Base-by-base conservation (phyloP, 2,113 vertebrate genomes). In the Polypterus senegalus region DNA sequence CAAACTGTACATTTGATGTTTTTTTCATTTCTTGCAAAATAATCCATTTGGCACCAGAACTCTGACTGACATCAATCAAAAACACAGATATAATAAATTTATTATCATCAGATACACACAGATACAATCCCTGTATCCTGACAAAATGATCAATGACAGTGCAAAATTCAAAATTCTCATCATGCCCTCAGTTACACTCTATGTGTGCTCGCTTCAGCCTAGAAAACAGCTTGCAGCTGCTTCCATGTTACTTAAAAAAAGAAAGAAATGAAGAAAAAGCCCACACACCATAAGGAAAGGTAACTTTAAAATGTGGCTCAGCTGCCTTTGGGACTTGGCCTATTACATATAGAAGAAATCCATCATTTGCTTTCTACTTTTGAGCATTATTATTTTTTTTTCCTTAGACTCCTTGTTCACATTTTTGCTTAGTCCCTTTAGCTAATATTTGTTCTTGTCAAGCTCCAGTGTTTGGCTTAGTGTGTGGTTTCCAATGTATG, bases 381-480 rank as follows among this genome's bases (percentile, higher is more conserved):
- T n/a, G 51, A 7, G 58, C 58, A 59, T 11, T 47, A 7, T 48
- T 49, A 48, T 49, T 49, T 48, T 49, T 48, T 60, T n/a, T 49
- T 49, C 51, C 8, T 7, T 47, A 60, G 8, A 49, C 27, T 60
- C 48, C n/a, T 49, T 49, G 9, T 60, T 60, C 59, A 60, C 59
- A 47, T 60, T 59, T 55, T 59, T 49, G 59, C n/a, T 49, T 60
- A 11, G 7, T 49, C 47, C 9, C 48, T 49, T 49, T 49, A 60
- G 59, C 59, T 49, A 49, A 49, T 49, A 60, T 60, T 60, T 49
- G 47, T 60, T 49, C 59, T 49, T 60, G 47, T 60, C 59, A 49
- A 11, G 11, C 59, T 49, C 47, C 10, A 11, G 47, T 47, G 59
- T 27, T 49, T n/a, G 3, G 10, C 11, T 48, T 49, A 49, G 43